phyloP scores from a whole-genome alignment of 2,797 vertebrate genomes.

The Poecile montanus region DNA sequence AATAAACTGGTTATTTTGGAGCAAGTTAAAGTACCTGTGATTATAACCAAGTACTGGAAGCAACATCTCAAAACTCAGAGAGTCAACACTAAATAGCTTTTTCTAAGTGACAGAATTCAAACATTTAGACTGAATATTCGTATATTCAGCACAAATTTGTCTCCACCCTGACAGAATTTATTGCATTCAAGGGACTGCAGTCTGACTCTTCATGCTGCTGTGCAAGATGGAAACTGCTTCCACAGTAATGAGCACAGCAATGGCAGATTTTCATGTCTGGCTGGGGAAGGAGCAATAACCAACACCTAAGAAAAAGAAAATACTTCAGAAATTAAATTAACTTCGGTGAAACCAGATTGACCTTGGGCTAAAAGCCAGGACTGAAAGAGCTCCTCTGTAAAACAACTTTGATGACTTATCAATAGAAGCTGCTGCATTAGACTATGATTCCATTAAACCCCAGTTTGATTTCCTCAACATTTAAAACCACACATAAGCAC shows the following conservation, averaged over 20 bases:
- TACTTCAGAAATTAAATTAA: conserved; percentile 13
- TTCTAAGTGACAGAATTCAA: neutral
- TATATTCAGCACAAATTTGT: neutral
- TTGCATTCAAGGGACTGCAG: conserved; percentile 37
- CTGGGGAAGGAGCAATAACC: conserved; percentile 11
- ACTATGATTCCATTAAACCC: neutral
- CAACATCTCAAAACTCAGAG: neutral
- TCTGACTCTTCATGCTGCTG: conserved; percentile 15
- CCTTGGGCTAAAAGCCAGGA: conserved; percentile 26
- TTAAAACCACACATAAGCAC: neutral
- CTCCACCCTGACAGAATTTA: conserved; percentile 17
- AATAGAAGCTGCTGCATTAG: conserved; percentile 16
- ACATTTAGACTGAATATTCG: neutral
- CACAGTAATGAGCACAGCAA: neutral
- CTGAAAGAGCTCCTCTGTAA: neutral
- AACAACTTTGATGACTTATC: conserved; percentile 38
- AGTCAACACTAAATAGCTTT: neutral
- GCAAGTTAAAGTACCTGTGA: neutral
- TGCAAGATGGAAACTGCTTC: conserved; percentile 19
- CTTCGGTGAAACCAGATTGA: neutral
- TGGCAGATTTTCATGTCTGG: conserved; percentile 7
- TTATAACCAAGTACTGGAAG: neutral
- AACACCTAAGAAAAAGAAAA: conserved; percentile 24
- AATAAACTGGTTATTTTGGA: neutral
- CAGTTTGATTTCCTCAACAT: neutral